phyloP scores from a whole-genome alignment of 2,797 vertebrate genomes.

The Orientallactaga sibirica region DNA sequence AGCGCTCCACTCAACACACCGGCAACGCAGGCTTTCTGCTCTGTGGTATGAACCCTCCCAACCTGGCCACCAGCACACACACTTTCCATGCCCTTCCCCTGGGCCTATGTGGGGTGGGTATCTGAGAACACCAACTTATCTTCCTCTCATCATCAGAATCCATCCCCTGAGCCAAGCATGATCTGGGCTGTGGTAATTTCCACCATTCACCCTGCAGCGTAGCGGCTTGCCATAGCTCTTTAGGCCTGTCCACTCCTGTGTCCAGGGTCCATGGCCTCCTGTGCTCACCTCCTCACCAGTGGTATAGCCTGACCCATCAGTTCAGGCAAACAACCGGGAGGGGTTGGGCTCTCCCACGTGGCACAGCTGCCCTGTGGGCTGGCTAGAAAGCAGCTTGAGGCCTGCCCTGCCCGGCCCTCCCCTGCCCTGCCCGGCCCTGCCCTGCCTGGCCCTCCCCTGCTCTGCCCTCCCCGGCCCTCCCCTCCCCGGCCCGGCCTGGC shows the following conservation, averaged over 20 bases:
- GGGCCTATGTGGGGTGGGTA: not conserved
- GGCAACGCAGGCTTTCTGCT: not conserved
- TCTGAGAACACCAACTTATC: no score
- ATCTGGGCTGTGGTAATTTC: not conserved
- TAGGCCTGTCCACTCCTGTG: not conserved
- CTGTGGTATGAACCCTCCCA: not conserved
- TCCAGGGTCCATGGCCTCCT: not conserved
- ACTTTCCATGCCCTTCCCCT: not conserved
- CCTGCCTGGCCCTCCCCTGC: not conserved
- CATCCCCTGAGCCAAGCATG: not conserved
- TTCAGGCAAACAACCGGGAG: not conserved
- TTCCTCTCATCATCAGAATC: not conserved
- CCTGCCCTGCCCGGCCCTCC: accelerated
- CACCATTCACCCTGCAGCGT: not conserved
- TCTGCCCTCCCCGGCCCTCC: accelerated
- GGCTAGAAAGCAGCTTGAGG: no score
- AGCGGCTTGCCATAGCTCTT: not conserved
- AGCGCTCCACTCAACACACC: not conserved
- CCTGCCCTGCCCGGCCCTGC: accelerated
- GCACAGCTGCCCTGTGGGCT: accelerated
- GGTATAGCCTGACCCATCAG: accelerated
- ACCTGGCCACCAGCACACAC: not conserved
- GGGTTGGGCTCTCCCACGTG: not conserved
- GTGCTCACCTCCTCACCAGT: not conserved
- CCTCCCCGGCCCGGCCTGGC: not conserved